Base-by-base conservation (phyloP, 2,888 invertebrate species). In the Pristionchus entomophagus region DNA sequence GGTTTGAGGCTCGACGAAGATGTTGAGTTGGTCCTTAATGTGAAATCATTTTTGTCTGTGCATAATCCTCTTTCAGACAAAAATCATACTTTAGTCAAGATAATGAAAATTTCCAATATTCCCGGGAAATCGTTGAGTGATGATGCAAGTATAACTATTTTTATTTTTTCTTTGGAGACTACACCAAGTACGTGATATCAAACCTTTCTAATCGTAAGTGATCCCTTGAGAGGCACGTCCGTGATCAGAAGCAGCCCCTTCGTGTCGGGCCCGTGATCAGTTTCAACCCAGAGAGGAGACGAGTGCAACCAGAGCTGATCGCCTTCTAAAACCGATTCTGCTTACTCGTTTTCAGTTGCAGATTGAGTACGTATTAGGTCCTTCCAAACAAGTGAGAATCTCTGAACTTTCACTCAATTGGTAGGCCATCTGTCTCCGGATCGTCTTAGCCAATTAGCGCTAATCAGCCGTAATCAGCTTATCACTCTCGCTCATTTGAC, bases 271-370 rank as follows among this genome's bases (percentile, higher is more conserved):
- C 91, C 91, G 83, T 88, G 86, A 85, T 91, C 91, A 26, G 89
- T 90, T 78, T 91, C 91, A n/a, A 91, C 86, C 91, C 91, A 91
- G 6, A 90, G 45, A 14, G 91, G 91, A 2, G 91, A 91, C 0
- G 91, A 90, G 14, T 45, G 17, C 32, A 91, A 41, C 82, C 87
- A 88, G 32, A 87, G 88, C 65, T 84, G 86, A 32, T 87, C 87
- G 12, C 81, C 87, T 32, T 85, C 88, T 88, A 45, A 45, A n/a
- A 45, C 45, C 6, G 14, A 45, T 45, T 45, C 6, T 45, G n/a
- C 3, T 17, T 45, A 45, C 45, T 22, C 17, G 56, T n/a, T n/a
- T n/a, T n/a, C n/a, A n/a, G n/a, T n/a, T n/a, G n/a, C n/a, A n/a
- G n/a, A n/a, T n/a, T n/a, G n/a, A n/a, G n/a, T n/a, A n/a, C n/a